Evolutionary conservation across 30 jellyfish, hydroid and myxozoan genomes (phyloP).

Genomic region (Nemopilema nomurai): DNA sequence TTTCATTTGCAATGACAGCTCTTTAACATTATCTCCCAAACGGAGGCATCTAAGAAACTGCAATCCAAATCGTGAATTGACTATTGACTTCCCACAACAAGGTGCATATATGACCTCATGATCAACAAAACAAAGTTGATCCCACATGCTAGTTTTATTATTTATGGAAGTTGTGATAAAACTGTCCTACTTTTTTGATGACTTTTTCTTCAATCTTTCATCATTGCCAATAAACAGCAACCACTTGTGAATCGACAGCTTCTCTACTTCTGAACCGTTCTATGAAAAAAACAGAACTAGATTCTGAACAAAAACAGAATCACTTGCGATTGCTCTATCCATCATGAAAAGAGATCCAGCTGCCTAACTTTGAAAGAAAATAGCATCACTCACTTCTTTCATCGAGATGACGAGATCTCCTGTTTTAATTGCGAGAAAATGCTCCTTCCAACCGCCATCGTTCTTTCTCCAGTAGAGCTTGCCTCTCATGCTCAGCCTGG

Average conservation of each 20-base stretch:
- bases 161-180: not conserved
- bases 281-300: constrained; percentile 34
- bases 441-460: constrained; percentile 81
- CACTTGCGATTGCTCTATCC: too few species aligned
- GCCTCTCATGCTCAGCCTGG: constrained; percentile 69
- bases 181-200: constrained; percentile 46
- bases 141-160: not conserved
- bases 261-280: constrained; percentile 79
- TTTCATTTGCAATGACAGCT: too few species aligned
- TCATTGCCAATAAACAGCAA: constrained; percentile 80
- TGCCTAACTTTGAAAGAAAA: too few species aligned
- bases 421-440: constrained; percentile 48
- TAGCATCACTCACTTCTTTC: constrained; percentile 41
- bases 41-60: too few species aligned
- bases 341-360: too few species aligned
- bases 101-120: too few species aligned
- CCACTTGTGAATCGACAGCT: constrained; percentile 66
- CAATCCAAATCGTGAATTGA: too few species aligned
- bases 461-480: constrained; percentile 58
- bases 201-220: constrained; percentile 53
- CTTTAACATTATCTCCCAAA: too few species aligned
- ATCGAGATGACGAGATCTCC: constrained; percentile 64
- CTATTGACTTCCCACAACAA: too few species aligned
- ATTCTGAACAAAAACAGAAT: too few species aligned
- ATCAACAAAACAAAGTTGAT: too few species aligned